These are phyloP conservation scores for Polietes domitor DNA, from an alignment of 2,888 invertebrate species.

Conservation along the genomic window DNA sequence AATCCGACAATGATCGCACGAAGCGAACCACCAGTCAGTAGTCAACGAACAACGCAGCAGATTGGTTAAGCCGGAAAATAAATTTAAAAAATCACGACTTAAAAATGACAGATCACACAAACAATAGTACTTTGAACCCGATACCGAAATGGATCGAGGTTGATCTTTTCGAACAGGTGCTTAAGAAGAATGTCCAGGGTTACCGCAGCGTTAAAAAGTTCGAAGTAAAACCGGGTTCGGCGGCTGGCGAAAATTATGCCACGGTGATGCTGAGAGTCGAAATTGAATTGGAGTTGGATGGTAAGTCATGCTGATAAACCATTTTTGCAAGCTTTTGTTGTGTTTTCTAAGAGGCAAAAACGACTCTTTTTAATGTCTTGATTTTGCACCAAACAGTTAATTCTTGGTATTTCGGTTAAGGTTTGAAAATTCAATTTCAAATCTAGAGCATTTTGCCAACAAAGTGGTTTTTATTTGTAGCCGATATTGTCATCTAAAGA, in stretches of 20 bases:
- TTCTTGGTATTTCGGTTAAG: too few species aligned
- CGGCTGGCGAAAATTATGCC: slow-evolving; percentile 76
- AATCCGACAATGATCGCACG: too few species aligned
- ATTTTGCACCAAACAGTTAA: too few species aligned
- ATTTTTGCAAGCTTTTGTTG: too few species aligned
- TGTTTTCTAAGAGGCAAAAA: too few species aligned
- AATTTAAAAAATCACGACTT: not conserved
- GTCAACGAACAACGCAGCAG: not conserved
- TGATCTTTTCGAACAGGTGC: slow-evolving; percentile 69
- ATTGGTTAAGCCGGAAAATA: not conserved
- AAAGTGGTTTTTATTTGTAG: too few species aligned
- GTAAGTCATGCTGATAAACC: slow-evolving; percentile 66
- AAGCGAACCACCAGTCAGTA: not conserved
- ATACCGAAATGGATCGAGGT: slow-evolving; percentile 71
- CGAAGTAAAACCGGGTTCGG: slow-evolving; percentile 66
- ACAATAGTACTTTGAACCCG: not conserved
- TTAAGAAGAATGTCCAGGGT: slow-evolving; percentile 62
- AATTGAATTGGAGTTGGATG: slow-evolving; percentile 72
- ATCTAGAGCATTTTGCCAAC: too few species aligned
- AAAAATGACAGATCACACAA: not conserved
- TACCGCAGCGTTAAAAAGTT: slow-evolving; percentile 68
- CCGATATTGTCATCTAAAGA: too few species aligned
- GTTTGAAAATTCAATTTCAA: too few species aligned
- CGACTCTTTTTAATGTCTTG: too few species aligned
- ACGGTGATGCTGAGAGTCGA: slow-evolving; percentile 73